Conservation (phyloP, 2,113 vertebrate genomes). For the Oncorhynchus kisutch region DNA sequence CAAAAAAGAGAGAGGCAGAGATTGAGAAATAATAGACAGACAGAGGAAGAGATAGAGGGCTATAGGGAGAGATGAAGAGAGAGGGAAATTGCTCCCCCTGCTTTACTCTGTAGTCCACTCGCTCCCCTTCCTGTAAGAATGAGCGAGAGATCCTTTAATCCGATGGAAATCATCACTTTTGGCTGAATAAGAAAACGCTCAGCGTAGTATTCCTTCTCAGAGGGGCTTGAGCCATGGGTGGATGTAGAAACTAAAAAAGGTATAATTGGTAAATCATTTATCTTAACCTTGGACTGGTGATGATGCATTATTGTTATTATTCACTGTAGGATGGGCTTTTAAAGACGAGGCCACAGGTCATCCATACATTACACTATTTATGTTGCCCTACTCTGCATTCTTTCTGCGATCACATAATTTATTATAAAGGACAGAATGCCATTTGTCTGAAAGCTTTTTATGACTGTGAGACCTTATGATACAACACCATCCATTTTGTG, state of each 20-base stretch:
- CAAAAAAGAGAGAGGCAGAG: neutral
- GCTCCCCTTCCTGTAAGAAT: too few species aligned
- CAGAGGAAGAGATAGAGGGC: neutral
- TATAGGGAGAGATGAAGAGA: neutral
- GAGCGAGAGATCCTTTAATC: neutral
- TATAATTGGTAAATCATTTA: too few species aligned
- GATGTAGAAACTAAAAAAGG: too few species aligned
- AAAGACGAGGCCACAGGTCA: too few species aligned
- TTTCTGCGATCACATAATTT: conserved; percentile 56
- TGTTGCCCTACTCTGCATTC: neutral
- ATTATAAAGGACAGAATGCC: conserved; percentile 65
- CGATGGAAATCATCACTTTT: neutral
- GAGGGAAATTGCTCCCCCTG: neutral
- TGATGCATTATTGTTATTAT: too few species aligned
- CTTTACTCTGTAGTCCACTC: too few species aligned
- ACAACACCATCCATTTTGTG: conserved; percentile 62
- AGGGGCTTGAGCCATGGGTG: neutral
- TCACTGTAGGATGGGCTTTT: too few species aligned
- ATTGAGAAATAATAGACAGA: neutral
- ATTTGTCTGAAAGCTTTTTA: conserved; percentile 78
- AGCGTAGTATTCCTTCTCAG: neutral
- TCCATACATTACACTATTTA: neutral
- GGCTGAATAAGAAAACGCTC: neutral
- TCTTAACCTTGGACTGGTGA: too few species aligned
- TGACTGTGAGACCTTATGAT: conserved; percentile 57